Evolutionary conservation across 2,113 vertebrate species (phyloP).

Genomic region (Phodopus roborovskii): DNA sequence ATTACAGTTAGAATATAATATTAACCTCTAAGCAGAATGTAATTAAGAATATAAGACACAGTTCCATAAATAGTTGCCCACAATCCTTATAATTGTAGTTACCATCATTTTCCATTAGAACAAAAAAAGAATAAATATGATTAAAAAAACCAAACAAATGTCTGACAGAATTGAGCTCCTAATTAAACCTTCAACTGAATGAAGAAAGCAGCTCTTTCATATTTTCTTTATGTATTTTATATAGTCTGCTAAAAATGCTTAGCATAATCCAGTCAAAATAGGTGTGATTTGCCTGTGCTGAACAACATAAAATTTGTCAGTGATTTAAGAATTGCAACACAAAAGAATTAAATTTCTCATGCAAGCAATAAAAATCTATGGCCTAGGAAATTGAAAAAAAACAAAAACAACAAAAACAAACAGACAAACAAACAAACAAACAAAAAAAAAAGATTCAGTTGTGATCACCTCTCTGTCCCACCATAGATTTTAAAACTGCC

Average conservation of each 20-base stretch:
- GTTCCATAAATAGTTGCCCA: constrained; percentile 79
- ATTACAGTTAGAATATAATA: constrained; percentile 64
- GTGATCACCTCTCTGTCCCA: neutral
- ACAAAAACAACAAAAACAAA: no score
- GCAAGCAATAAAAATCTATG: constrained; percentile 46
- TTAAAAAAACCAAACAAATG: constrained; percentile 66
- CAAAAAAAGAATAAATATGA: constrained; percentile 75
- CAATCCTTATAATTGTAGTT: constrained; percentile 79
- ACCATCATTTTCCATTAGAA: constrained; percentile 80
- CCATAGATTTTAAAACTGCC: neutral
- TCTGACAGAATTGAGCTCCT: constrained; percentile 70
- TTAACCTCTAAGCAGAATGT: constrained; percentile 74
- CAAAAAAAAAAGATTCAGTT: neutral
- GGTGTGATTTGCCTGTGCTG: constrained; percentile 67
- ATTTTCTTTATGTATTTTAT: constrained; percentile 69
- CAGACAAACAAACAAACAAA: no score
- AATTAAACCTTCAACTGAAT: constrained; percentile 80
- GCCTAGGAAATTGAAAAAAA: constrained; percentile 39
- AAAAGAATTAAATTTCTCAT: constrained; percentile 40
- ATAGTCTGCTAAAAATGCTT: no score
- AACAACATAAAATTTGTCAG: constrained; percentile 67
- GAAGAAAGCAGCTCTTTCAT: constrained; percentile 71
- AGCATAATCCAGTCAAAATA: constrained; percentile 75
- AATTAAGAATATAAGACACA: constrained; percentile 79
- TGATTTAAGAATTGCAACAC: neutral